Percentiles rank a stretch among this genome's conserved stretches.
phyloP scores from a whole-genome alignment of 2,113 vertebrate species.

The Platycercus adscitus region DNA sequence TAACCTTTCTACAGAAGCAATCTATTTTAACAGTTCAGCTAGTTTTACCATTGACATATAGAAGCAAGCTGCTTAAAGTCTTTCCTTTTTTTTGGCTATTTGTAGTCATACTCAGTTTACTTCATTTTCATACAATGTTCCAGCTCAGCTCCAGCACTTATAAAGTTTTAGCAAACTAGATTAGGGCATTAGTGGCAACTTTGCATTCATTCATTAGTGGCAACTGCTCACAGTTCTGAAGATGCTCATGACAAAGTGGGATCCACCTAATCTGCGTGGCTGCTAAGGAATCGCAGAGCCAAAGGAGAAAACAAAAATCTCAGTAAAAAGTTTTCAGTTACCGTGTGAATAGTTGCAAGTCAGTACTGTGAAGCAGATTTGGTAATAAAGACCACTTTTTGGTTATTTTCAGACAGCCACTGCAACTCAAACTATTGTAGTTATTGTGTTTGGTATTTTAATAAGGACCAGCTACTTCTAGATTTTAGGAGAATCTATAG shows the following conservation, averaged over 20 bases:
- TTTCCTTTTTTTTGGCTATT: neutral
- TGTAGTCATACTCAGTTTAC: neutral
- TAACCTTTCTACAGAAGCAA: neutral
- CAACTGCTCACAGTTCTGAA: neutral
- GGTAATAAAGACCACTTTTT: neutral
- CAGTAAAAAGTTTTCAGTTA: neutral
- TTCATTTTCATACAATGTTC: neutral
- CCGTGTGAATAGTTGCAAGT: neutral
- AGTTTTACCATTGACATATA: neutral
- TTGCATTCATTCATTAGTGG: neutral
- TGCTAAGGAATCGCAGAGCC: neutral
- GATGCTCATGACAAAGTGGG: neutral
- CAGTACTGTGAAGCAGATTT: neutral
- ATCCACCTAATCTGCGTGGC: neutral
- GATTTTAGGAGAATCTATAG: neutral
- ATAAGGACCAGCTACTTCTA: neutral
- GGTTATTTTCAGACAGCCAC: neutral
- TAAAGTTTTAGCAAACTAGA: neutral
- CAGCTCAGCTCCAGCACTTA: neutral
- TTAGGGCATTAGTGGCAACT: neutral
- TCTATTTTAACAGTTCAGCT: neutral
- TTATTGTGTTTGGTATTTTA: neutral
- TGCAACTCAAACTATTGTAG: neutral
- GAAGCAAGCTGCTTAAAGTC: neutral
- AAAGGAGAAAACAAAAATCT: neutral